Evolutionary conservation across 1,140 invertebrate species (phyloP).

Genomic region (Melanaphis sacchari): DNA sequence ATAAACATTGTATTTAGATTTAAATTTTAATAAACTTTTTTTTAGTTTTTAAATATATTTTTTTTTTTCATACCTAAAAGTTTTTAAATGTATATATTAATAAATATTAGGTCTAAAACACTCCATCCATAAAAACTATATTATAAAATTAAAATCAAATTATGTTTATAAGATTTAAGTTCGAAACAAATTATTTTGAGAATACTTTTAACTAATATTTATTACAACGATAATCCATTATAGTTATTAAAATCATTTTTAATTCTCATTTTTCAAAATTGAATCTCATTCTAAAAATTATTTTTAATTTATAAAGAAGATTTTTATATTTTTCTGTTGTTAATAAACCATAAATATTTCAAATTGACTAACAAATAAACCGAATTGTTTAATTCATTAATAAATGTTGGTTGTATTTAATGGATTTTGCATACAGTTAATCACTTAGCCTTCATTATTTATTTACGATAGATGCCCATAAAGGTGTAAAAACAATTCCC

Average conservation of each 20-base stretch:
- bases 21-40: neutral
- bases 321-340: neutral
- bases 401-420: neutral
- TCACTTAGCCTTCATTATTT: constrained; percentile 10
- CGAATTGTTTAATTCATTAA: neutral
- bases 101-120: neutral
- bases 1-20: neutral
- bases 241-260: neutral
- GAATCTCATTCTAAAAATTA: neutral
- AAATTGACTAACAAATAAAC: neutral
- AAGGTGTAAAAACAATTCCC: neutral
- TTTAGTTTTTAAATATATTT: neutral
- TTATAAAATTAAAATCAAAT: neutral
- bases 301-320: neutral
- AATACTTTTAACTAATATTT: neutral
- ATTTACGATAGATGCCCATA: neutral
- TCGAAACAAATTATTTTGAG: neutral
- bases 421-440: constrained; percentile 3
- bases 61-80: neutral
- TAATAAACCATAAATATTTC: neutral
- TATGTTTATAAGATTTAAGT: neutral
- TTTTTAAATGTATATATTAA: neutral
- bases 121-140: neutral
- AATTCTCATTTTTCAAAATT: neutral
- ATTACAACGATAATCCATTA: neutral